Evolutionary conservation across 2,888 invertebrate species (phyloP).

Genomic region (Metalampra italica): DNA sequence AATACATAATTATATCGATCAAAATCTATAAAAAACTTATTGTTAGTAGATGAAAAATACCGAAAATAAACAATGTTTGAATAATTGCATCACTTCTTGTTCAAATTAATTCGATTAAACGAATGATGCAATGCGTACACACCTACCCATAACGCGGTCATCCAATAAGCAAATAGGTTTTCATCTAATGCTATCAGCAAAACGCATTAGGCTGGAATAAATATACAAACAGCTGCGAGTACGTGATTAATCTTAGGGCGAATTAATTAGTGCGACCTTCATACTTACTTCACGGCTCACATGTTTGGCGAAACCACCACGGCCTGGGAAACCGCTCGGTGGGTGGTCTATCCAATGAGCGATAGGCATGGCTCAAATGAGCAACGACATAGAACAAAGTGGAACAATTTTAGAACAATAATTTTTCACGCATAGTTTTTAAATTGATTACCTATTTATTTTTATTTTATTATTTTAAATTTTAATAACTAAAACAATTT

Average conservation of each 20-base stretch:
- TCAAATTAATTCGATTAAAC: not conserved
- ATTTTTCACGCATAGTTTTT: too few species aligned
- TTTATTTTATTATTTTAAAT: too few species aligned
- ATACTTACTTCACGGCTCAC: constrained; percentile 50
- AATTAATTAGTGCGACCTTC: constrained; percentile 66
- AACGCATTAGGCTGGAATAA: constrained; percentile 26
- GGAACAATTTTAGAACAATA: too few species aligned
- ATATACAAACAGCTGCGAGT: constrained; percentile 26
- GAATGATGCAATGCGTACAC: not conserved
- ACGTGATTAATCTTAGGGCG: constrained; percentile 55
- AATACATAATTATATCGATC: too few species aligned
- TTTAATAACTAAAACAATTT: too few species aligned
- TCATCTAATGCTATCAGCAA: constrained; percentile 4
- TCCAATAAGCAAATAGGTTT: not conserved
- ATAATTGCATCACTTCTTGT: too few species aligned
- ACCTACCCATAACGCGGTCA: not conserved
- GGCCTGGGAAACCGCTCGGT: constrained; percentile 36
- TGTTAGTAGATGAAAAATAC: too few species aligned
- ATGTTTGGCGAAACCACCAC: constrained; percentile 52
- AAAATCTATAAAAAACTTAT: too few species aligned
- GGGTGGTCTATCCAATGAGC: constrained; percentile 17
- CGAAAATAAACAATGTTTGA: too few species aligned
- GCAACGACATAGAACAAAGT: too few species aligned
- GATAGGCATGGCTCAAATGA: constrained; percentile 15
- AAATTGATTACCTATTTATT: too few species aligned